A percentile compares a stretch with the other conserved stretches of the same genome.
Evolutionary conservation across 2,113 vertebrate species (phyloP).

Genomic region (Lucifuga dentata): DNA sequence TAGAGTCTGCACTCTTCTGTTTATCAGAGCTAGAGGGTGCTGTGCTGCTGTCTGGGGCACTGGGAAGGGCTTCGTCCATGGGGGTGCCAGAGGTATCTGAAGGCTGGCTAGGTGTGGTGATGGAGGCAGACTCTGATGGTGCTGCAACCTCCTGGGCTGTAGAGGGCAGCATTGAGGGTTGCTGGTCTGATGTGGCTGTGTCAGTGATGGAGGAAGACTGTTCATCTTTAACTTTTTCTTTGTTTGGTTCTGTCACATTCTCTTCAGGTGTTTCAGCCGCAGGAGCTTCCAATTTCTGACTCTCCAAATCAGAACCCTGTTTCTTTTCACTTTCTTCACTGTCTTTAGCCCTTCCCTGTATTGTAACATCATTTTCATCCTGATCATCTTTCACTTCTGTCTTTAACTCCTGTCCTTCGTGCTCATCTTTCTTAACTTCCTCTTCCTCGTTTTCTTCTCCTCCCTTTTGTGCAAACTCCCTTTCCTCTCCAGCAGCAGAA

Average conservation of each 20-base stretch:
- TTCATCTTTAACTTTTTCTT: constrained; percentile 29
- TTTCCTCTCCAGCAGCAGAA: constrained; percentile 57
- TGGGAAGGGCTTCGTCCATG: constrained; percentile 46
- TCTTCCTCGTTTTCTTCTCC: constrained; percentile 56
- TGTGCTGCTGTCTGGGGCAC: constrained; percentile 28
- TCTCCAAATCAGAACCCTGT: constrained; percentile 6
- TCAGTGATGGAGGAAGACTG: constrained; percentile 34
- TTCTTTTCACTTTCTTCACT: constrained; percentile 27
- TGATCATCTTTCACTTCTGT: constrained; percentile 22
- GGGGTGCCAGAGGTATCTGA: constrained; percentile 19
- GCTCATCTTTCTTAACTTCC: constrained; percentile 57
- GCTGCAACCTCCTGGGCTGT: constrained; percentile 42
- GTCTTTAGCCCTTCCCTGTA: constrained; percentile 6
- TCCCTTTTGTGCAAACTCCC: constrained; percentile 55
- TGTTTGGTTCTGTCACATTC: constrained; percentile 26
- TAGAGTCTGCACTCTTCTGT: constrained; percentile 45
- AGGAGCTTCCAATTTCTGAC: constrained; percentile 9
- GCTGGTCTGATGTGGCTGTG: constrained; percentile 25
- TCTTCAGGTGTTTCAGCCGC: constrained; percentile 31
- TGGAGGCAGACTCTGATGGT: constrained; percentile 23
- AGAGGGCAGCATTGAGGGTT: constrained; percentile 29
- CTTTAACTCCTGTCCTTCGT: constrained; percentile 15
- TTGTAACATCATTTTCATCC: constrained; percentile 35
- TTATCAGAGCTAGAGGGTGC: constrained; percentile 29
- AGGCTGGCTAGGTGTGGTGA: constrained; percentile 31